Evolutionary conservation across 2,797 vertebrate genomes (phyloP), one percentile per base, ranked within the genome.

Genomic region (Neosilurus hyrtlii): DNA sequence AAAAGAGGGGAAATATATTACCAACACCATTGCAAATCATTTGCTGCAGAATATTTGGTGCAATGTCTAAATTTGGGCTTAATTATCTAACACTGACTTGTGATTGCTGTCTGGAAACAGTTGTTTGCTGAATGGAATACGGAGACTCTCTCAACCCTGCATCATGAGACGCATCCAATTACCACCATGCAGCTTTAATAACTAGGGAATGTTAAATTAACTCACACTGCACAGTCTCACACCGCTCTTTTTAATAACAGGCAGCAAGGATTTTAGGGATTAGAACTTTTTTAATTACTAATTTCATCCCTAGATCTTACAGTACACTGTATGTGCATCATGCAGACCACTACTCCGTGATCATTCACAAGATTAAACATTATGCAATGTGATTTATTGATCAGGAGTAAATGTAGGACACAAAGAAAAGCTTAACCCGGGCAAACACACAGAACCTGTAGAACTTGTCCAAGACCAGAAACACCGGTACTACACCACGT

Each of bases 21-120:
- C 24, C 20, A 20, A 30, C 18, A 3, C 35, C 35, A 67, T 35
- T 56, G 62, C 18, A 4, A 24, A 65, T 79, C 11, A 26, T 4
- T 26, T 61, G 49, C 16, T 66, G 35, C 24, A 30, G 51, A 57
- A 76, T 57, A 59, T 75, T 59, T 51, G n/a, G 54, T 3, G 20
- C 18, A 76, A 81, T 24, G 24, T 67, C 62, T 75, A 59, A 80
- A 80, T 51, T 59, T 59, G 70, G 68, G 49, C 57, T 37, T 84
- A 66, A 83, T 66, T 72, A 83, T 54, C 61, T 37, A n/a, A 49
- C 7, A 30, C 30, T 0, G 51, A 2, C 14, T 71, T 56, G 67
- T 73, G 67, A 72, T 56, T 9, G 26, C 59, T 43, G 35, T 67
- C 51, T 67, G 52, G 11, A 35, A 35, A 12, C 24, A 11, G 37